Evolutionary conservation across 2,797 vertebrate genomes (phyloP).

Genomic region (Thamnophis elegans): DNA sequence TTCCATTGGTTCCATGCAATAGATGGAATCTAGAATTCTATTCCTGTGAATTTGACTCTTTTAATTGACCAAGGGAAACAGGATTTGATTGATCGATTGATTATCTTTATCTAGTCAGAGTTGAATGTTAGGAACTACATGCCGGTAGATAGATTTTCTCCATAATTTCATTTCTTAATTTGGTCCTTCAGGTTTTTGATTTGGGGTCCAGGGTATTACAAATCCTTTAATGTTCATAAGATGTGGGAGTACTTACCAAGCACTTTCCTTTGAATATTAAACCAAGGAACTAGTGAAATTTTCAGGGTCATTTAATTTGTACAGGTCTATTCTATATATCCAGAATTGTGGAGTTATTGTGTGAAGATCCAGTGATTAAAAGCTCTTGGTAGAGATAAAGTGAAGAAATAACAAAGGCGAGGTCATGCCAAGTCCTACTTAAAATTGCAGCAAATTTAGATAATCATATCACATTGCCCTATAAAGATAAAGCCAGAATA

Average conservation of each 20-base stretch:
- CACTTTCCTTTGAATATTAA: background rate
- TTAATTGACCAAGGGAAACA: background rate
- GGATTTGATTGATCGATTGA: background rate
- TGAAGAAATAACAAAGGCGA: background rate
- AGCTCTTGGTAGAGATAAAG: background rate
- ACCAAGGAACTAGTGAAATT: background rate
- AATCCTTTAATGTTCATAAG: background rate
- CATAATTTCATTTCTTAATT: background rate
- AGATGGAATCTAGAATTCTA: background rate
- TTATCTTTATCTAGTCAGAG: background rate
- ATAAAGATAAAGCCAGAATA: background rate
- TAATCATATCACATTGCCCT: background rate
- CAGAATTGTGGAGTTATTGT: background rate
- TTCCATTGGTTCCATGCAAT: background rate
- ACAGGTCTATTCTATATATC: background rate
- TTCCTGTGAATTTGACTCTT: background rate
- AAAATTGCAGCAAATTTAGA: background rate
- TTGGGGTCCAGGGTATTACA: background rate
- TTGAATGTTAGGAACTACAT: background rate
- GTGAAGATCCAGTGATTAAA: accelerated
- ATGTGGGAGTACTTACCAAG: background rate
- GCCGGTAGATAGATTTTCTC: background rate
- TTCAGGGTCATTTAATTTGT: background rate
- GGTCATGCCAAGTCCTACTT: background rate
- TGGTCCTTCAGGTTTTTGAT: background rate